Conservation (phyloP, 2,797 vertebrate genomes). For the Coracias cyanogaster region DNA sequence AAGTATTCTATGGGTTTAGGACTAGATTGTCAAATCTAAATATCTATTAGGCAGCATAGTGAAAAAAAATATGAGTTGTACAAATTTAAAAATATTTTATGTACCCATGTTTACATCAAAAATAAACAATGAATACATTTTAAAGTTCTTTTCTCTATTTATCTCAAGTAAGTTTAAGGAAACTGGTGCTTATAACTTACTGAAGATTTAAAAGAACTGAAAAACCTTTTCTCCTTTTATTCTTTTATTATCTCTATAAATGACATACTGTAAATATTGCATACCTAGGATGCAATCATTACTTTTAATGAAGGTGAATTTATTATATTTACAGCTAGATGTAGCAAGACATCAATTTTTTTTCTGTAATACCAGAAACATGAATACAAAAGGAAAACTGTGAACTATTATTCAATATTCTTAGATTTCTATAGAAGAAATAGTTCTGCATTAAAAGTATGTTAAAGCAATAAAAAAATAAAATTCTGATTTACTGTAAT, state of each 20-base stretch:
- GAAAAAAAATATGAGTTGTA: not conserved
- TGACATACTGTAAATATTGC: not conserved
- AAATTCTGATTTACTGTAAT: too few relatives aligned
- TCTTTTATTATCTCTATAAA: not conserved
- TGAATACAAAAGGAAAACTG: too few relatives aligned
- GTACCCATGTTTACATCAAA: not conserved
- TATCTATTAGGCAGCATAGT: not conserved
- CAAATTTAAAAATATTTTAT: not conserved
- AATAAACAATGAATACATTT: not conserved
- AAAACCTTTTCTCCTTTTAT: not conserved
- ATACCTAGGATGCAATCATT: not conserved
- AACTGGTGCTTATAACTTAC: not conserved
- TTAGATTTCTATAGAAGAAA: not conserved
- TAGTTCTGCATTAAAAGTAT: too few relatives aligned
- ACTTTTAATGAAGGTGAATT: not conserved
- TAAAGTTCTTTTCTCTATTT: not conserved
- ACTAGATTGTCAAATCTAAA: not conserved
- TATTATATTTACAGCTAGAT: not conserved
- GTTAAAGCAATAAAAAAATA: too few relatives aligned
- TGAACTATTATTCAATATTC: not conserved
- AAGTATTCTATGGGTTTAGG: not conserved
- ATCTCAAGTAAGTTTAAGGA: not conserved
- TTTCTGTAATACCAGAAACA: not conserved
- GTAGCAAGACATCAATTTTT: too few relatives aligned
- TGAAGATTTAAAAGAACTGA: not conserved